A percentile compares a stretch with the other conserved stretches of the same genome.
Conservation (phyloP, 1,140 invertebrate species). For the Drosophila mayri region DNA sequence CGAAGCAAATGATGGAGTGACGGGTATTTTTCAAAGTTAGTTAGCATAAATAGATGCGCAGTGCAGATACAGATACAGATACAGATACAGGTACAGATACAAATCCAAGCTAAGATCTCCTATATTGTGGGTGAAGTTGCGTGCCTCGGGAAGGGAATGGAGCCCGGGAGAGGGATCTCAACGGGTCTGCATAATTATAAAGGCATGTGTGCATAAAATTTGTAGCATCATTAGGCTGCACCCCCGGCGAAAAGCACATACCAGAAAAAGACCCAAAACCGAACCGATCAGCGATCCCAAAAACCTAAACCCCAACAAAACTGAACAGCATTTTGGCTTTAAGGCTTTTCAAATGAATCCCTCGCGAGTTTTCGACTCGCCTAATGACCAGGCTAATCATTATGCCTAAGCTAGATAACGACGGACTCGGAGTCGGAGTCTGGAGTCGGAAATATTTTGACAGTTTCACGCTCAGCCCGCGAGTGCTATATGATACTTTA, state of each 20-base stretch:
- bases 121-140: conserved; percentile 45
- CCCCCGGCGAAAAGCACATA: conserved; percentile 69
- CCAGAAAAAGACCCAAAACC: conserved; percentile 29
- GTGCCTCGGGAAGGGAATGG: conserved; percentile 7
- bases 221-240: conserved; percentile 81
- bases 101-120: conserved; percentile 19
- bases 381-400: conserved; percentile 82
- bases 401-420: conserved; percentile 77
- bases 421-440: conserved; percentile 29
- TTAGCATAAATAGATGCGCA: conserved; percentile 78
- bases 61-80: conserved; percentile 70
- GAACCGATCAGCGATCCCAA: conserved; percentile 10
- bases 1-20: conserved; percentile 61
- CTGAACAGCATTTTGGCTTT: conserved; percentile 74
- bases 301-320: conserved; percentile 46
- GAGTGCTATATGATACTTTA: conserved; percentile 83
- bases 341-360: conserved; percentile 83
- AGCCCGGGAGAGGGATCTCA: conserved; percentile 28
- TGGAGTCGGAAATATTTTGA: conserved; percentile 75
- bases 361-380: conserved; percentile 40
- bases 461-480: conserved; percentile 80
- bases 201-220: conserved; percentile 80
- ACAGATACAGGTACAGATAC: conserved; percentile 40
- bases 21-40: conserved; percentile 63
- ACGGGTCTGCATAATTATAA: conserved; percentile 69